A percentile compares a stretch with the other conserved stretches of the same genome.
Conservation (phyloP, 2,113 vertebrate species). For the Cebidichthys violaceus region DNA sequence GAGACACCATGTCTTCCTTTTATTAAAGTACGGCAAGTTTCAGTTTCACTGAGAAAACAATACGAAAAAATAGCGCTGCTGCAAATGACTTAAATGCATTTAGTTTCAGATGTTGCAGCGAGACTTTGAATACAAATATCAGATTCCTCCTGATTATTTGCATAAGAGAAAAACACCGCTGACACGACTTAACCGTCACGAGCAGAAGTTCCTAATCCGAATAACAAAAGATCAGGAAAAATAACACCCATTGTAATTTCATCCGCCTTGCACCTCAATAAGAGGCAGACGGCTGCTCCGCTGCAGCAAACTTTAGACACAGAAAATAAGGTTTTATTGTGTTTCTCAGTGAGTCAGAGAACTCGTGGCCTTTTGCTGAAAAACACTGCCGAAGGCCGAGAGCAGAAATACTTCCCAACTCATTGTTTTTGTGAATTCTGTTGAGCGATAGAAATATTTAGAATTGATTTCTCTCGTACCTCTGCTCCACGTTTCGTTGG, state of each 20-base stretch:
- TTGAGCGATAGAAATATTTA: conserved; percentile 6
- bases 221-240: background rate
- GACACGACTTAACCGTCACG: background rate
- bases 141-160: background rate
- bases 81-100: background rate
- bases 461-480: conserved; percentile 41
- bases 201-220: background rate
- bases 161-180: background rate
- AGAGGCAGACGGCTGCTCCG: background rate
- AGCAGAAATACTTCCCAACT: background rate
- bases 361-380: conserved; percentile 4
- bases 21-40: background rate
- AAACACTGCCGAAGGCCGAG: conserved; percentile 3
- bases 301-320: background rate
- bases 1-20: background rate
- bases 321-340: background rate
- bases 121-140: background rate
- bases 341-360: background rate
- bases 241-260: background rate
- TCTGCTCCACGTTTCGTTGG: background rate
- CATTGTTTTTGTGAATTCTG: conserved; percentile 29
- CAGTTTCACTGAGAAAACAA: background rate
- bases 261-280: background rate
- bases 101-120: background rate
- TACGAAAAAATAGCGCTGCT: background rate